Evolutionary conservation across 2,113 vertebrate species (phyloP), one percentile per base, ranked within the genome.

Genomic region (Plectropomus leopardus): DNA sequence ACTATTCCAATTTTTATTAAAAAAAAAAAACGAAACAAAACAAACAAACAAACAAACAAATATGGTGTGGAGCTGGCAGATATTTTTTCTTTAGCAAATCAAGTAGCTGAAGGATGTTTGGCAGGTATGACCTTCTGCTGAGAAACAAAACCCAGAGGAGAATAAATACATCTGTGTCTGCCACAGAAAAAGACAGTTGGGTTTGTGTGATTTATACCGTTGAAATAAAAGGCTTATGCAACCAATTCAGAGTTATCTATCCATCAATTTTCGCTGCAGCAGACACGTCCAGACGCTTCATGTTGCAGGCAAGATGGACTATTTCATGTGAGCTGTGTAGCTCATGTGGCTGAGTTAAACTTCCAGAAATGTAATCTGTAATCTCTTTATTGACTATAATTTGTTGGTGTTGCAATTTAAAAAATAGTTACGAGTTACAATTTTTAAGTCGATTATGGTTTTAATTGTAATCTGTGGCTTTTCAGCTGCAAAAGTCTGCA

Each of bases 81-180:
- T 55, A 5, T 30, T 24, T 45, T 19, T 21, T 42, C 11, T 30
- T 54, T 4, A 36, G 21, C 54, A 63, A 76, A 63, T 68, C 57
- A 76, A 80, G 76, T 36, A 60, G 48, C 50, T 76, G 60, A 60
- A 64, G 72, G 32, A 53, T 76, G 34, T 75, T 53, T 86, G 78
- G 30, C 81, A 87, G 71, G 57, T 86, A 9, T 76, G 78, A 82
- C 75, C 68, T 79, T 82, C 32, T 68, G 34, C 61, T 72, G 44
- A 44, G 71, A 84, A 81, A 51, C 73, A 53, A 64, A 86, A 64
- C 32, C 21, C 53, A 36, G 60, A 76, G 47, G 28, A 76, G 71
- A 72, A 73, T 28, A 60, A 59, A 66, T 51, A 36, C 66, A 32
- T 68, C 70, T 68, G 60, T 13, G n/a, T 13, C 45, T n/a, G 66